Evolutionary conservation across 2,797 vertebrate species (phyloP).

Genomic region (Sylvia borin): DNA sequence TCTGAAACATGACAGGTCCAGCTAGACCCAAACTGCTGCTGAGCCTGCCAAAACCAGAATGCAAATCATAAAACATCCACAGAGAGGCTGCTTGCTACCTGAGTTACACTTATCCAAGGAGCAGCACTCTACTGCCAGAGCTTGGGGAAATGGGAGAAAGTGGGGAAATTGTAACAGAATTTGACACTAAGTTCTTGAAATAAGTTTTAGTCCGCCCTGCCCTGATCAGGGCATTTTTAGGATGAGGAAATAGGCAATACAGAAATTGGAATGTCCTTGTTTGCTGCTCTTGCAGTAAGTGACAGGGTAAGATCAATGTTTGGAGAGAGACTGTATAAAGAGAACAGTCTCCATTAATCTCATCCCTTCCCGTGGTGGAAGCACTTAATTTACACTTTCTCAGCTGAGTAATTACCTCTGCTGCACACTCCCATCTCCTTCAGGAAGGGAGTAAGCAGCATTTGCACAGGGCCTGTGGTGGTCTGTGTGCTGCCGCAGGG

Average conservation of each 20-base stretch:
- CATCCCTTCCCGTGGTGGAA: not conserved
- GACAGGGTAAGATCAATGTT: constrained; percentile 22
- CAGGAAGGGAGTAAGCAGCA: not conserved
- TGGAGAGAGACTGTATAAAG: not conserved
- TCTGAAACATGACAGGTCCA: not conserved
- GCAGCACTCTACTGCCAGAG: not conserved
- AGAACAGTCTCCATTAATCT: constrained; percentile 5
- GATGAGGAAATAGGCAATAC: not conserved
- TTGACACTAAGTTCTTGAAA: not conserved
- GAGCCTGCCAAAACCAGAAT: not conserved
- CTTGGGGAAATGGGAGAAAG: not conserved
- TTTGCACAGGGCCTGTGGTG: not conserved
- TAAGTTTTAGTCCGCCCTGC: not conserved
- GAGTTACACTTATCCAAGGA: not conserved
- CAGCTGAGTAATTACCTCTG: constrained; percentile 10
- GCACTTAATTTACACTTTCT: constrained; percentile 33
- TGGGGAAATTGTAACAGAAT: not conserved
- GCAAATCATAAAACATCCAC: not conserved
- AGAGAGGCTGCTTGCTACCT: not conserved
- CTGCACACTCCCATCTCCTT: constrained; percentile 7
- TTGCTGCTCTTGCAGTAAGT: constrained; percentile 16
- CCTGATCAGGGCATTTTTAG: not conserved
- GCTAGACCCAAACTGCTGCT: not conserved
- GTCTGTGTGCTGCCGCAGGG: not conserved
- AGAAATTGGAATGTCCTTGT: not conserved